Conservation (phyloP, 1,140 invertebrate genomes). For the Trissolcus basalis region DNA sequence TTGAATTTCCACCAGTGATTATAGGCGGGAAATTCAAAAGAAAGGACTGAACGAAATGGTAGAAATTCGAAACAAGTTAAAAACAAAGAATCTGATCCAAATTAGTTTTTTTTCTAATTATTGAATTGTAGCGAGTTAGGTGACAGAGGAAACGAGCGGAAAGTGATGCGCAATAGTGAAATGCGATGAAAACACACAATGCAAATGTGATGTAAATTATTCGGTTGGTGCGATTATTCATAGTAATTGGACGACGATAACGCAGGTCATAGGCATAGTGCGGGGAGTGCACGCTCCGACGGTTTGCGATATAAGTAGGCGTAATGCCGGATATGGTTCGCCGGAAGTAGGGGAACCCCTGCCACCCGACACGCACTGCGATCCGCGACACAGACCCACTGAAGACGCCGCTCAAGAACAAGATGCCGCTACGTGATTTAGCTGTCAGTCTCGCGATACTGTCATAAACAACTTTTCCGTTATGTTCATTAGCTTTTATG, state of each 20-base stretch:
- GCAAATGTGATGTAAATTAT: conserved; percentile 45
- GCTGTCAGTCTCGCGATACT: conserved; percentile 27
- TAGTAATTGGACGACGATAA: conserved; percentile 68
- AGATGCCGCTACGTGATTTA: conserved; percentile 51
- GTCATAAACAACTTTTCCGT: conserved; percentile 26
- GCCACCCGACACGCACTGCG: conserved; percentile 72
- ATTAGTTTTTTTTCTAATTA: no score
- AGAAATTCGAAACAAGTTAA: no score
- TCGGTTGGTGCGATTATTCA: conserved; percentile 56
- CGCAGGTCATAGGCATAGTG: conserved; percentile 53
- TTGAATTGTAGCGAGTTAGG: no score
- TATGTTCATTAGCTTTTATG: not conserved
- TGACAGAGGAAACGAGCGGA: not conserved
- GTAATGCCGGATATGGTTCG: conserved; percentile 74
- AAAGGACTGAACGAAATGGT: no score
- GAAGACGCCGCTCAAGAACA: conserved; percentile 25
- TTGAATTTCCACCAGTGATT: no score
- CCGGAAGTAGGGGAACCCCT: conserved; percentile 75
- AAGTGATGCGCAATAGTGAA: conserved; percentile 12
- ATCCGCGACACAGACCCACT: conserved; percentile 62
- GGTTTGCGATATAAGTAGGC: conserved; percentile 72
- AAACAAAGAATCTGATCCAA: no score
- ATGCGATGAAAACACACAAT: conserved; percentile 6
- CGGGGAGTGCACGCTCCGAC: conserved; percentile 67
- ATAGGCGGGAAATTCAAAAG: no score